Evolutionary conservation across 2,888 invertebrate genomes (phyloP).

Genomic region (Creontiades dilutus): DNA sequence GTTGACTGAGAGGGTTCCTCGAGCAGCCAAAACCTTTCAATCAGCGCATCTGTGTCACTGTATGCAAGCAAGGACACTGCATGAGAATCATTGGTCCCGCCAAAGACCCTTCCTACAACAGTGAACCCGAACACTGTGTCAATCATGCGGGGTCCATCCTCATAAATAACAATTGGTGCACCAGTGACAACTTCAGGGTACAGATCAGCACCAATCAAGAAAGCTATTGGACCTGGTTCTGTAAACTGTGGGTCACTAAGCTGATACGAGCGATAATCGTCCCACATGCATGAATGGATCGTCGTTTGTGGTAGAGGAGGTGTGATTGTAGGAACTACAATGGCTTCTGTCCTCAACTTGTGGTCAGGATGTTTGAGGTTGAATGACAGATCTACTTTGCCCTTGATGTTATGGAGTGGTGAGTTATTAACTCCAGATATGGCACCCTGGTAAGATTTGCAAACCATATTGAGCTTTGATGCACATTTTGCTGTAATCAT

Average conservation of each 20-base stretch:
- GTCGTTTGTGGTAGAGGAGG: constrained; percentile 11
- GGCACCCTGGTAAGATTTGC: neutral
- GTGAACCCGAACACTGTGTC: constrained; percentile 15
- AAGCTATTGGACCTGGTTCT: neutral
- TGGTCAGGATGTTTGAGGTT: neutral
- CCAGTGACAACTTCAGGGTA: constrained; percentile 1
- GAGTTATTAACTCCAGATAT: constrained; percentile 21
- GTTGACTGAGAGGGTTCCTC: neutral
- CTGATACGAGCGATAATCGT: constrained; percentile 17
- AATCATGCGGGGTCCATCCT: neutral
- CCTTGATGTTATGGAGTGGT: constrained; percentile 21
- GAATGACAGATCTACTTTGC: neutral
- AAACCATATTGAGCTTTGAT: neutral
- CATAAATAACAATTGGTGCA: neutral
- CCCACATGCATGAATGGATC: neutral
- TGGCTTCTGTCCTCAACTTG: neutral
- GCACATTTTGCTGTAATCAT: neutral
- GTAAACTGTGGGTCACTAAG: constrained; percentile 5
- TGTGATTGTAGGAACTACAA: constrained; percentile 27
- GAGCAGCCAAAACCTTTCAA: neutral
- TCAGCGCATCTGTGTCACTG: neutral
- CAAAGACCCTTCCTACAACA: neutral
- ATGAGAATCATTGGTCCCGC: neutral
- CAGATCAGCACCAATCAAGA: neutral
- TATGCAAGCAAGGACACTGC: neutral